These are phyloP conservation scores for Mayetiola destructor DNA, from an alignment of 2,888 invertebrate genomes.

Conservation along the genomic window DNA sequence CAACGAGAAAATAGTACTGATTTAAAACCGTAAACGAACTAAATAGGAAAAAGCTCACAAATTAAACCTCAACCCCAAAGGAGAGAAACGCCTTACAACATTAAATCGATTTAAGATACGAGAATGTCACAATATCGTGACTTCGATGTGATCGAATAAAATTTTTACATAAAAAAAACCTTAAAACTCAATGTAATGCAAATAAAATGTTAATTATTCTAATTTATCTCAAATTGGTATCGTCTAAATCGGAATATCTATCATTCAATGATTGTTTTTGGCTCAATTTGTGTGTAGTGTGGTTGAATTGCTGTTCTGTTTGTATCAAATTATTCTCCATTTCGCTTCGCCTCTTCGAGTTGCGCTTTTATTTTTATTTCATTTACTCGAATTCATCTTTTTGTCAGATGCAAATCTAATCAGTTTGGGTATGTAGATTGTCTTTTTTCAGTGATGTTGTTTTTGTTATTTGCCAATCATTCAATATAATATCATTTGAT, in stretches of 20 bases:
- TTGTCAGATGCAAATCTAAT: no score
- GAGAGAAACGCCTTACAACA: neutral
- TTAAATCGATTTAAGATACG: no score
- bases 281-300: neutral
- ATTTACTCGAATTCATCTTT: no score
- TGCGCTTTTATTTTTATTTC: no score
- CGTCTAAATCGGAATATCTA: neutral
- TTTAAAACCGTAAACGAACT: no score
- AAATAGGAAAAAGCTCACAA: no score
- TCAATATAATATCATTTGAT: conserved; percentile 2
- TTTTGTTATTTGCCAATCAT: neutral
- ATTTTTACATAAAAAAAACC: conserved; percentile 8
- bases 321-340: neutral
- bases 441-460: no score
- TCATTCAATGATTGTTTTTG: neutral
- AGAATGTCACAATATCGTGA: no score
- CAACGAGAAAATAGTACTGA: no score
- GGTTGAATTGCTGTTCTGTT: neutral
- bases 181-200: conserved; percentile 6
- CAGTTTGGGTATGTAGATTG: no score
- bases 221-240: conserved; percentile 4
- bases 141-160: no score
- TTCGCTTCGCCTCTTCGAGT: neutral
- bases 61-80: no score
- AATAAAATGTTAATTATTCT: conserved; percentile 12